These are phyloP conservation scores for Eurypyga helias DNA, from an alignment of 2,113 vertebrate genomes.

Conservation along the genomic window DNA sequence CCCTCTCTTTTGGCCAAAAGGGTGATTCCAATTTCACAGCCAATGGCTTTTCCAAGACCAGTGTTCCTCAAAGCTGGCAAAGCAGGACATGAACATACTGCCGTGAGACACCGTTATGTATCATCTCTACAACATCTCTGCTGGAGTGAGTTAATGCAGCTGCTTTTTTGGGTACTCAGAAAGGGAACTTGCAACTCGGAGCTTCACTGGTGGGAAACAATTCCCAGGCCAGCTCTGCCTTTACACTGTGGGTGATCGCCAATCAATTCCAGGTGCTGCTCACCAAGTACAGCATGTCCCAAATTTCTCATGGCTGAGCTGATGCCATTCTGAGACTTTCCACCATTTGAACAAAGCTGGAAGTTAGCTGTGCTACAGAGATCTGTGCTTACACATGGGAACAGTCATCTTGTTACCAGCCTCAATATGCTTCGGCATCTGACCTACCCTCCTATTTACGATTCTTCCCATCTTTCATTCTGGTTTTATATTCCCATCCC, in stretches of 20 bases:
- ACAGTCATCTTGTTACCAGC: slow-evolving; percentile 15
- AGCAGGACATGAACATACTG: neutral
- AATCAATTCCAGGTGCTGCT: slow-evolving; percentile 42
- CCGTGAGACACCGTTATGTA: neutral
- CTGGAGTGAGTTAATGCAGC: neutral
- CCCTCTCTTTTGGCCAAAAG: neutral
- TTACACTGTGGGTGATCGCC: neutral
- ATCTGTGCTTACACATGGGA: slow-evolving; percentile 3
- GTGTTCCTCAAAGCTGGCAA: neutral
- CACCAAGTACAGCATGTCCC: neutral
- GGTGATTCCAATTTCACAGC: neutral
- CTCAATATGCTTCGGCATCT: neutral
- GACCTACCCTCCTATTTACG: slow-evolving; percentile 6
- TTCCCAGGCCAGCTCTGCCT: neutral
- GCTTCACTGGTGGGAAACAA: neutral
- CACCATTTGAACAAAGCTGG: slow-evolving; percentile 22
- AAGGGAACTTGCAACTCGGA: neutral
- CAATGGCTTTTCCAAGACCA: neutral
- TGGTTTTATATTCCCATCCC: neutral
- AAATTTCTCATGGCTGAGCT: slow-evolving; percentile 11
- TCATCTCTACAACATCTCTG: neutral
- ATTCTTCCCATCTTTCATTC: slow-evolving; percentile 18
- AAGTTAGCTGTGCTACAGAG: neutral
- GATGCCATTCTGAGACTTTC: slow-evolving; percentile 21
- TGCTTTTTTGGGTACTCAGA: neutral